Base-by-base conservation (phyloP, 1,140 invertebrate species). In the Papilio glaucus region DNA sequence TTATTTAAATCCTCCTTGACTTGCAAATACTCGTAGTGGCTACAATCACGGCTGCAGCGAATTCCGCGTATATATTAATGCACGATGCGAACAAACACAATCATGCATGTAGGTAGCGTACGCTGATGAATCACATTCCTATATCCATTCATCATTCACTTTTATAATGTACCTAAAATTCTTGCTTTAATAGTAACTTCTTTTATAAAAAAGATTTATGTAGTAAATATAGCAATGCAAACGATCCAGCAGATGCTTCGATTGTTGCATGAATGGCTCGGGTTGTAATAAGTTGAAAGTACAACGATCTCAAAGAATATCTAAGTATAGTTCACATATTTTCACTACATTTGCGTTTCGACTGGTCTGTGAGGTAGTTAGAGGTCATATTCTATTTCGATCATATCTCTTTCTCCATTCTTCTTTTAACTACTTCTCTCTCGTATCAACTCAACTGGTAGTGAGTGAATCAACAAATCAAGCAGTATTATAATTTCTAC, bases 1-100 rank as follows among this genome's bases (percentile, higher is more conserved):
- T 45, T 68, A 68, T 68, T 69, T 69, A 53, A 69, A 49, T 69
- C 67, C 26, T 69, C 45, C 67, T 69, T 69, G 45, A 69, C 67
- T 69, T 69, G 67, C 67, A 69, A 69, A 69, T 69, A 69, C 45
- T 42, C 49, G 49, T 9, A 57, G 24, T 57, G 49, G 49, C 49
- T 68, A 53, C 67, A 69, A 49, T 33, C 29, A 39, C 62, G 33
- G 33, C 10, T 69, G 67, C 67, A 69, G 67, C 8, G 67, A 69
- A 69, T 53, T 69, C 67, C 67, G 18, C 7, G 24, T 38, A 65
- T 37, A 68, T 69, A 68, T 68, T 68, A 68, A 38, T 26, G 29
- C 12, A 39, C 24, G 42, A 69, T 69, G 67, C 67, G 42, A 69
- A 49, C 41, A 33, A 68, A 68, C 18, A 68, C 41, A 69, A 49